phyloP scores from a whole-genome alignment of 2,113 vertebrate genomes.

The Scophthalmus maximus region DNA sequence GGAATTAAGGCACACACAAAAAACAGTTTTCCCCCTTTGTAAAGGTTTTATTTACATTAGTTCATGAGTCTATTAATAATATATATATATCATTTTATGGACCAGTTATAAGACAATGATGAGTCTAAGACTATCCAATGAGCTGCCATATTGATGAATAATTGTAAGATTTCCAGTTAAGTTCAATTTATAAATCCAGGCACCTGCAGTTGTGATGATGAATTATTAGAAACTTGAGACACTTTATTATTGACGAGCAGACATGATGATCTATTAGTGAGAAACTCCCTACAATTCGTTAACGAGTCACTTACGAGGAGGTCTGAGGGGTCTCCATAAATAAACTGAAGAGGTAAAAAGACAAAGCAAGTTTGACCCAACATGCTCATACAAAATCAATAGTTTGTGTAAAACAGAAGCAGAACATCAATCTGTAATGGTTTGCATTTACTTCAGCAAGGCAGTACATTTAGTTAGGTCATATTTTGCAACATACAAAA shows the following conservation, averaged over 20 bases:
- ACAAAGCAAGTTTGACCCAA: not conserved
- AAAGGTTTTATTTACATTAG: not conserved
- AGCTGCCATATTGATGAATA: not conserved
- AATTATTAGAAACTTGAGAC: not conserved
- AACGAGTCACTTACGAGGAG: not conserved
- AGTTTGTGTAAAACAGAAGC: too few relatives aligned
- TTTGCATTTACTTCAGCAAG: not conserved
- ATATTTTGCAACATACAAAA: too few relatives aligned
- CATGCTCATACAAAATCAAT: too few relatives aligned
- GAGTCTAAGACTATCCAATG: too few relatives aligned
- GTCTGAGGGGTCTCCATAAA: not conserved
- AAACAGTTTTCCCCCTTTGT: not conserved
- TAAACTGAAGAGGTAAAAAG: not conserved
- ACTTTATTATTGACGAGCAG: not conserved
- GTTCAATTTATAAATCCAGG: not conserved
- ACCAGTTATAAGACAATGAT: not conserved
- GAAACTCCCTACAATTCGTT: not conserved
- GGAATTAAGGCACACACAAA: not conserved
- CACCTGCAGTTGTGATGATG: not conserved
- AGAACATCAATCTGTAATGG: not conserved
- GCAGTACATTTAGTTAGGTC: not conserved
- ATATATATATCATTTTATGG: not conserved
- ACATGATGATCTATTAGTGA: not conserved
- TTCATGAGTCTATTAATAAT: not conserved
- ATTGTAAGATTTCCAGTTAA: not conserved